Percentiles rank a stretch among this genome's conserved stretches.
These are phyloP conservation scores for Cephus nigrinus DNA, from an alignment of 2,888 invertebrate genomes.

Conservation along the genomic window DNA sequence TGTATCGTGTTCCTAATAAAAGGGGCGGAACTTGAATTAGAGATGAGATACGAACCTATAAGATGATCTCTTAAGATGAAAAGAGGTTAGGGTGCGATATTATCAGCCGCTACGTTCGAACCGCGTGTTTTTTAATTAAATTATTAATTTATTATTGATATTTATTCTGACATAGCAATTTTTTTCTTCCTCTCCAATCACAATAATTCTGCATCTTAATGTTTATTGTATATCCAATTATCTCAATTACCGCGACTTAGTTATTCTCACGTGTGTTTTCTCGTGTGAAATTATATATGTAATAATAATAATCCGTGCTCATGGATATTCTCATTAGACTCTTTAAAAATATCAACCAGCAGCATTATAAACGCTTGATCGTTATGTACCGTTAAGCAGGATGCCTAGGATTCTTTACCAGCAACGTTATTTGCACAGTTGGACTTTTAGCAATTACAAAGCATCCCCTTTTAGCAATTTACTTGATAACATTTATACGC, in stretches of 20 bases:
- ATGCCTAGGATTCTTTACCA: neutral
- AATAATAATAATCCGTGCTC: neutral
- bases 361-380: neutral
- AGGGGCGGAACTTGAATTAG: neutral
- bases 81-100: neutral
- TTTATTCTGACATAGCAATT: neutral
- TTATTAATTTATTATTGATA: neutral
- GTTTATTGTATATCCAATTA: neutral
- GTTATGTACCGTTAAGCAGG: neutral
- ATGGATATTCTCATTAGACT: neutral
- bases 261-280: neutral
- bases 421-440: neutral
- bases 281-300: neutral
- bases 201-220: neutral
- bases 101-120: neutral
- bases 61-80: neutral
- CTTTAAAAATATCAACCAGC: neutral
- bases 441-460: neutral
- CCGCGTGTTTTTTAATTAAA: neutral
- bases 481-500: neutral
- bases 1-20: neutral
- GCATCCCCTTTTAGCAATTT: neutral
- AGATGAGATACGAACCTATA: neutral
- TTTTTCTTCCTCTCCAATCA: neutral
- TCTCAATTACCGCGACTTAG: neutral